phyloP scores from a whole-genome alignment of 2,113 vertebrate genomes.

The Aramus guarauna region DNA sequence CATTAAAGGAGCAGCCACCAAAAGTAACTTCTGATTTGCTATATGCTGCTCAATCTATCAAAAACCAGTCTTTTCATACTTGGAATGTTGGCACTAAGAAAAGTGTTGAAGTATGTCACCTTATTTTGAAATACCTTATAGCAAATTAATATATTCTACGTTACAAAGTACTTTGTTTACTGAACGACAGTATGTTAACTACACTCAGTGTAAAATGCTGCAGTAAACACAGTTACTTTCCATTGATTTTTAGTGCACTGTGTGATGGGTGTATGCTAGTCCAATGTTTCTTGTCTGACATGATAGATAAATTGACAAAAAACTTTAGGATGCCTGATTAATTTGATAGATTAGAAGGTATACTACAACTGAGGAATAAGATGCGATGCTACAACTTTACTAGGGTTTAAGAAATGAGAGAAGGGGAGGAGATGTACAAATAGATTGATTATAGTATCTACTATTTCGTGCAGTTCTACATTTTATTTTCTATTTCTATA shows the following conservation, averaged over 20 bases:
- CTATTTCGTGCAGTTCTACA: neutral
- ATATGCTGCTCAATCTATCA: slow-evolving; percentile 54
- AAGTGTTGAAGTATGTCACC: slow-evolving; percentile 35
- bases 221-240: slow-evolving; percentile 31
- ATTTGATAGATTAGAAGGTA: slow-evolving; percentile 36
- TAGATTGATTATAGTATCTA: slow-evolving; percentile 15
- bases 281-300: slow-evolving; percentile 22
- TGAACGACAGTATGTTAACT: neutral
- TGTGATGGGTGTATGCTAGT: neutral
- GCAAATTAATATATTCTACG: slow-evolving; percentile 39
- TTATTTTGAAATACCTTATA: slow-evolving; percentile 45
- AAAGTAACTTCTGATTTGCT: slow-evolving; percentile 69
- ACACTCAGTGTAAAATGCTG: slow-evolving; percentile 25
- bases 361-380: neutral
- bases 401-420: neutral
- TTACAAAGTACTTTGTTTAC: slow-evolving; percentile 64
- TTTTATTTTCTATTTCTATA: neutral
- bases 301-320: slow-evolving; percentile 24
- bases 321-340: slow-evolving; percentile 28
- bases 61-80: neutral
- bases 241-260: slow-evolving; percentile 15
- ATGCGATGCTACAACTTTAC: neutral
- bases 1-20: slow-evolving; percentile 67
- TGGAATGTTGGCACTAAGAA: slow-evolving; percentile 7
- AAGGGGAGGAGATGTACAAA: neutral